Percentiles rank a stretch among this genome's conserved stretches.
Conservation (phyloP, 2,797 vertebrate genomes). For the Cyclopterus lumpus region DNA sequence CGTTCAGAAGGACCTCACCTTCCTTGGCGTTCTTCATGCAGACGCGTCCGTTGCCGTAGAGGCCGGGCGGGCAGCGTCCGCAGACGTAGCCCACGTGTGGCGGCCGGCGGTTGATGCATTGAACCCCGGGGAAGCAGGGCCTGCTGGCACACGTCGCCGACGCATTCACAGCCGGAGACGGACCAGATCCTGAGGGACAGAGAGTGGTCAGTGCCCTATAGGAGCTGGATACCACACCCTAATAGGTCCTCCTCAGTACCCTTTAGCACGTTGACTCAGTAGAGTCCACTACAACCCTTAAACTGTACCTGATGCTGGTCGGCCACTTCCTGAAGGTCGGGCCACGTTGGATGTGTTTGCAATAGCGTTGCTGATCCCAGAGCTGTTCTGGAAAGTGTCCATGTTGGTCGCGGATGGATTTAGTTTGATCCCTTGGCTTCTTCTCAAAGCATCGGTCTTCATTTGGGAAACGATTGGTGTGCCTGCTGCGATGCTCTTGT, state of each 20-base stretch:
- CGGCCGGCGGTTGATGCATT: slow-evolving; percentile 81
- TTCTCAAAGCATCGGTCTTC: not conserved
- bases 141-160: slow-evolving; percentile 78
- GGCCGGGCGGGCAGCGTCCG: slow-evolving; percentile 83
- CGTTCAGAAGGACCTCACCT: slow-evolving; percentile 51
- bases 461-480: slow-evolving; percentile 25
- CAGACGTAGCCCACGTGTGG: slow-evolving; percentile 84
- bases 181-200: slow-evolving; percentile 33
- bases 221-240: too few relatives aligned
- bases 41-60: slow-evolving; percentile 81
- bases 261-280: not conserved
- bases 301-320: slow-evolving; percentile 43
- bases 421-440: not conserved
- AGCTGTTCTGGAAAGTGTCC: not conserved
- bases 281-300: not conserved
- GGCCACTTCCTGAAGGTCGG: not conserved
- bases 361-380: slow-evolving; percentile 15
- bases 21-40: slow-evolving; percentile 75
- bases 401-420: slow-evolving; percentile 1
- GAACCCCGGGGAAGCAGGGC: slow-evolving; percentile 85
- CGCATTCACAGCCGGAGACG: slow-evolving; percentile 3
- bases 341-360: slow-evolving; percentile 1
- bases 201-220: not conserved
- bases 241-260: not conserved
- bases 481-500: slow-evolving; percentile 5